A percentile compares a stretch with the other conserved stretches of the same genome.
Evolutionary conservation across 2,888 invertebrate genomes (phyloP).

Genomic region (Vesta saturnalis): DNA sequence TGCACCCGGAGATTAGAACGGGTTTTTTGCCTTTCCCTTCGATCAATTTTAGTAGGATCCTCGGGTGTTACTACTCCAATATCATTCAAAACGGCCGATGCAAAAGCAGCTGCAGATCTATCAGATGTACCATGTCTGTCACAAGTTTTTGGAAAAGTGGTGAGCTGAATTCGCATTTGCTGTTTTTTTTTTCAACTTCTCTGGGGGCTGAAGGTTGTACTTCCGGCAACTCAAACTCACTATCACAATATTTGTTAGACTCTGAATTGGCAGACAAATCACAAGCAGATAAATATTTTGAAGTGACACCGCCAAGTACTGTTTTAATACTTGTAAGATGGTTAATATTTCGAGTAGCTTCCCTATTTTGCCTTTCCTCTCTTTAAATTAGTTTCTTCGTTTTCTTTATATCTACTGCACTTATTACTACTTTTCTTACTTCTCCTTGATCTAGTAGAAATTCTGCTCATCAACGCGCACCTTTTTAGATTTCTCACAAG

Average conservation of each 20-base stretch:
- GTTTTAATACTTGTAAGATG: too few relatives aligned
- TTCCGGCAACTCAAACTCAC: not conserved
- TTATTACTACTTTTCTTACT: too few relatives aligned
- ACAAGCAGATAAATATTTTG: too few relatives aligned
- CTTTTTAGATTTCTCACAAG: too few relatives aligned
- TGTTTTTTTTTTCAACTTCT: not conserved
- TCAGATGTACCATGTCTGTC: not conserved
- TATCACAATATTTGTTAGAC: not conserved
- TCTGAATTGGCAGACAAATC: not conserved
- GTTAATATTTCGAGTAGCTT: too few relatives aligned
- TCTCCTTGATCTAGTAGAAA: too few relatives aligned
- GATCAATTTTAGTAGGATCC: not conserved
- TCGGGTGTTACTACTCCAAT: not conserved
- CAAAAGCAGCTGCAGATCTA: slow-evolving; percentile 1
- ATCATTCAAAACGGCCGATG: not conserved
- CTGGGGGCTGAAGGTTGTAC: not conserved
- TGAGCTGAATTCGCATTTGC: slow-evolving; percentile 3
- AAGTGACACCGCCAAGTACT: too few relatives aligned
- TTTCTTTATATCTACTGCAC: too few relatives aligned
- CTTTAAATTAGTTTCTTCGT: too few relatives aligned
- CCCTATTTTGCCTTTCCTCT: too few relatives aligned
- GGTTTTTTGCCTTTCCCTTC: not conserved
- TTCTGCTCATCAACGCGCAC: too few relatives aligned
- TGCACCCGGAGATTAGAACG: not conserved
- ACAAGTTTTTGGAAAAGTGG: slow-evolving; percentile 45